Conservation (phyloP, 1,140 invertebrate species). For the Megalopta genalis region DNA sequence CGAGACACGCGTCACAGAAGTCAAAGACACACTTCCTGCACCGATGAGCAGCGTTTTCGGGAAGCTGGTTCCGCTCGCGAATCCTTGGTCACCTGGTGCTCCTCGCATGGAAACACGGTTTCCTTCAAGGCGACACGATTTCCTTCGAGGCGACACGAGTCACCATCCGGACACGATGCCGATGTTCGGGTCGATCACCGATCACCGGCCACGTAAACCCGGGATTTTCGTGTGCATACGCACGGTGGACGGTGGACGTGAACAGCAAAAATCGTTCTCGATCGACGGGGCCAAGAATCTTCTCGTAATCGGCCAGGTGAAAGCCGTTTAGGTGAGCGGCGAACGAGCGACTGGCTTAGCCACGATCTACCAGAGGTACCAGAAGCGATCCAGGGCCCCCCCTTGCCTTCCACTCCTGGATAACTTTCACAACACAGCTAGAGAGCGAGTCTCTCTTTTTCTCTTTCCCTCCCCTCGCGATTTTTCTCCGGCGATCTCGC, state of each 20-base stretch:
- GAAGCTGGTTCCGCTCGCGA: not conserved
- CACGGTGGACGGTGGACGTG: not conserved
- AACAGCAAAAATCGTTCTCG: constrained; percentile 23
- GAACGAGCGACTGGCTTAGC: constrained; percentile 58
- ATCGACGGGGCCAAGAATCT: constrained; percentile 40
- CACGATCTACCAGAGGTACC: constrained; percentile 58
- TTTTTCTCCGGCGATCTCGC: constrained; percentile 16
- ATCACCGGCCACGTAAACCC: constrained; percentile 5
- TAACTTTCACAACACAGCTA: constrained; percentile 59
- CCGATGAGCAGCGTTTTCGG: not conserved
- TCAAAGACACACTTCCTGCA: not conserved
- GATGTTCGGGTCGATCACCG: constrained; percentile 22
- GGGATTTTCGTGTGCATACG: not conserved
- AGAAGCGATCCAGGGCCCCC: constrained; percentile 52
- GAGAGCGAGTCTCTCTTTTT: constrained; percentile 45
- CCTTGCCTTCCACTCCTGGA: constrained; percentile 31
- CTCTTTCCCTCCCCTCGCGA: not conserved
- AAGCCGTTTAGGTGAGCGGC: constrained; percentile 62
- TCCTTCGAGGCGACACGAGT: not conserved
- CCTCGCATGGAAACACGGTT: constrained; percentile 15
- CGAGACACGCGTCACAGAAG: not conserved
- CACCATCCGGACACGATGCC: constrained; percentile 1
- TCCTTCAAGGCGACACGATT: not conserved
- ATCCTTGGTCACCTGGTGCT: not conserved
- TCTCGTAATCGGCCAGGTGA: constrained; percentile 53